Evolutionary conservation across 2,888 invertebrate genomes (phyloP), one percentile per base, ranked within the genome.

Genomic region (Capitulum mitella): DNA sequence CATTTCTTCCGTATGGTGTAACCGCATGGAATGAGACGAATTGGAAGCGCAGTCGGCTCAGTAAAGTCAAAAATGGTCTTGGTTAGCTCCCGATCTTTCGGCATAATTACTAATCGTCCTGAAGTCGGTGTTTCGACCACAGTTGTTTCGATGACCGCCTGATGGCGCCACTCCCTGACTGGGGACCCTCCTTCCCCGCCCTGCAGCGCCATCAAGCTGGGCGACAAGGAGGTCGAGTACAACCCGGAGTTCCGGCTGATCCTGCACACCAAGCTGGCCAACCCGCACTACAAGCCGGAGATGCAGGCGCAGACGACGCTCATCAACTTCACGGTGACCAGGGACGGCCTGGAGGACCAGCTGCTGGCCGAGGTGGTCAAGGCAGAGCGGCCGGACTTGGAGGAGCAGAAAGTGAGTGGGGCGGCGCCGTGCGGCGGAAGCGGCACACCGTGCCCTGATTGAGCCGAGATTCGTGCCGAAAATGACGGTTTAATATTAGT

Each of bases 281-380:
- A 97, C 88, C 98, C 97, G 22, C 97, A 97, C 87, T 98, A 97
- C 86, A 95, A 97, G 85, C 98, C 98, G 1, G 98, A 98, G 88
- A 95, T 98, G 94, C 97, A 98, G 87, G 98, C 98, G 26, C 97
- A 98, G 87, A 95, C 96, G 0, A 97, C 97, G 2, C 88, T 98
- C 80, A 97, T 98, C 82, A 97, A 98, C 87, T 98, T 98, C 84
- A 97, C 97, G 19, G 98, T 98, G 14, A 98, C 98, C 14, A 90
- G 95, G 84, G 97, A 97, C 85, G 98, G 97, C 16, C 87, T 98
- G 77, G 97, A 97, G 88, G 97, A 98, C 86, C 97, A 98, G 86
- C 88, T 98, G 32, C 87, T 98, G 80, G 97, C 97, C 29, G 97
- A 97, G 89, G 97, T 97, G 26, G 97, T 98, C 0, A 96, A 96